phyloP scores from a whole-genome alignment of 2,888 invertebrate genomes.

The Phlogophora meticulosa region DNA sequence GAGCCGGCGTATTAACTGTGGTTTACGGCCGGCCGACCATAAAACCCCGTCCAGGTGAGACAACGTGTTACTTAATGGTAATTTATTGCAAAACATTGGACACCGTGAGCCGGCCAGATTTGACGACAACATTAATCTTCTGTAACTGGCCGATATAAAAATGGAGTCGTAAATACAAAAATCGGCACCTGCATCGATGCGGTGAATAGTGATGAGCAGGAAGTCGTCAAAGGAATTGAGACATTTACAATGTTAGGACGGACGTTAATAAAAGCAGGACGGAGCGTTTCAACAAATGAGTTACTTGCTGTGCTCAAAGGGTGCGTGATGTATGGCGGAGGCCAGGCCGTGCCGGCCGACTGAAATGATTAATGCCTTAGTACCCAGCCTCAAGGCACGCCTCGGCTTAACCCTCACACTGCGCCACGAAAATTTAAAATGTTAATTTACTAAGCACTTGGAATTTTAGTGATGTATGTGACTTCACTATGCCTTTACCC shows the following conservation, averaged over 20 bases:
- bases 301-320: conserved; percentile 80
- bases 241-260: conserved; percentile 84
- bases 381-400: conserved; percentile 72
- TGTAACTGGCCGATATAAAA: conserved; percentile 83
- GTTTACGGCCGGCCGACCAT: conserved; percentile 82
- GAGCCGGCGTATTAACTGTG: conserved; percentile 78
- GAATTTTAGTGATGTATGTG: conserved; percentile 72
- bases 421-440: conserved; percentile 73
- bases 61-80: conserved; percentile 89
- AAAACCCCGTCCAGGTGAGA: conserved; percentile 81
- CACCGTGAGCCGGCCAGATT: conserved; percentile 76
- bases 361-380: conserved; percentile 84
- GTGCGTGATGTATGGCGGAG: conserved; percentile 81
- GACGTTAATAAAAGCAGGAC: conserved; percentile 81
- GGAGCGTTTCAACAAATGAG: conserved; percentile 84
- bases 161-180: conserved; percentile 72
- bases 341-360: conserved; percentile 70
- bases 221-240: conserved; percentile 87
- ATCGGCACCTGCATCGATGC: conserved; percentile 76
- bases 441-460: conserved; percentile 75
- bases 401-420: conserved; percentile 64
- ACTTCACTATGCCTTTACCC: conserved; percentile 63
- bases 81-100: conserved; percentile 87
- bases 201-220: conserved; percentile 80
- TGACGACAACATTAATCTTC: conserved; percentile 87